Base-by-base conservation (phyloP, 2,888 invertebrate genomes). In the Zaprionus bogoriensis region DNA sequence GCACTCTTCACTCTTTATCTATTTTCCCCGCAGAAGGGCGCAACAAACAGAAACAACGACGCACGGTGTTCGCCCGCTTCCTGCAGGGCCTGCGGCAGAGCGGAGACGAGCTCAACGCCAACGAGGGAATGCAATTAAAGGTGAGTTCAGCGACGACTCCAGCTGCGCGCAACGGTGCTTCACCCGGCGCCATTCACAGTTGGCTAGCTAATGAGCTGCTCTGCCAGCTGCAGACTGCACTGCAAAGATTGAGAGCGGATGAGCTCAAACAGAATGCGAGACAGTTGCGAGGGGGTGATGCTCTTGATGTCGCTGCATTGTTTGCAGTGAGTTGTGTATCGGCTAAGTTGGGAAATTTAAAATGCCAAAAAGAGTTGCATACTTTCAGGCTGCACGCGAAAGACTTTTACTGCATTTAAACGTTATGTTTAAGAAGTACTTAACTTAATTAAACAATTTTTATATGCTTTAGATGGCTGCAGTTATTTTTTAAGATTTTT, bases 41-140 rank as follows among this genome's bases (percentile, higher is more conserved):
- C 70, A 90, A 89, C 80, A 90, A 90, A 68, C 85, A 88, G 72
- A 91, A 90, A 77, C 87, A 90, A 77, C 84, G 91, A 64, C 88
- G 90, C 55, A 91, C 91, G 60, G 90, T 91, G 65, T 91, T 91
- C 72, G 89, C 90, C 36, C 88, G 91, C 32, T 90, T 91, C 67
- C 85, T 91, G 68, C 90, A 89, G 65, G 90, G 90, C 54, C 82
- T 91, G 55, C 86, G 90, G 67, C 90, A 90, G 54, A 89, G 87
- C 66, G 90, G 87, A 57, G 90, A 90, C 74, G 91, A 91, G 67
- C 87, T 90, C 53, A 89, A 89, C 76, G 90, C 89, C 59, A 87
- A 85, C 62, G 91, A 91, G 83, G 91, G 90, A 82, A 91, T 91
- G 89, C 90, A 91, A 86, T 78, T 91, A 74, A 91, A 91, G 89